Evolutionary conservation across 2,888 invertebrate genomes (phyloP).

Genomic region (Drosophila nr. perissopoda): DNA sequence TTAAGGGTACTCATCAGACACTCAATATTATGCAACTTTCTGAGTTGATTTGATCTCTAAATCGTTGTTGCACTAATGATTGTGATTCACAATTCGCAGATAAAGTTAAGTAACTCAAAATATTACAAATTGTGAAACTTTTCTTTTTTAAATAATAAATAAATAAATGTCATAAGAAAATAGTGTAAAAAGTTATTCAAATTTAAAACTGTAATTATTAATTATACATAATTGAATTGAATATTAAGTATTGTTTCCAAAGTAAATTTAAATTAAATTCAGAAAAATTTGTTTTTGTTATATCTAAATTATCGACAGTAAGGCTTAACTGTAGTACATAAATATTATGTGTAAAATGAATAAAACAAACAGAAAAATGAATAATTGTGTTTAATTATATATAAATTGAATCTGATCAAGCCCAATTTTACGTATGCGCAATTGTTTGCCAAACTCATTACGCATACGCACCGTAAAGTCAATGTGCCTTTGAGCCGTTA

Average conservation of each 20-base stretch:
- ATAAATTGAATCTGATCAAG: not conserved
- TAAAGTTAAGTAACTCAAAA: not conserved
- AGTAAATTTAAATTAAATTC: not conserved
- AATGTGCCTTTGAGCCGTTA: constrained; percentile 25
- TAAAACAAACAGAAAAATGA: not conserved
- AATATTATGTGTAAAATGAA: not conserved
- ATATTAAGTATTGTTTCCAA: not conserved
- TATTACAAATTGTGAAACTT: not conserved
- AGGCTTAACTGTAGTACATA: not conserved
- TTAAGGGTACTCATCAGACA: too few relatives aligned
- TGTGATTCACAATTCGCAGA: not conserved
- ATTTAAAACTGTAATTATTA: too few relatives aligned
- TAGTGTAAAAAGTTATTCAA: too few relatives aligned
- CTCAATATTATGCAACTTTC: not conserved
- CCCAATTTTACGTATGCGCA: constrained; percentile 34
- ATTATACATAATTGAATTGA: not conserved
- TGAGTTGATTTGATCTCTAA: not conserved
- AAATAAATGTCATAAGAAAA: not conserved
- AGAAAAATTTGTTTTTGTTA: not conserved
- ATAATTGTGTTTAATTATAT: not conserved
- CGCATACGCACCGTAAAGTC: constrained; percentile 47
- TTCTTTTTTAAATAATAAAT: not conserved
- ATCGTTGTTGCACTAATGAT: constrained; percentile 1
- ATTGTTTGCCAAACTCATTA: constrained; percentile 6
- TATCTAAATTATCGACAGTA: not conserved